These are phyloP conservation scores for Rhingia rostrata DNA, from an alignment of 2,888 invertebrate species.

Conservation along the genomic window DNA sequence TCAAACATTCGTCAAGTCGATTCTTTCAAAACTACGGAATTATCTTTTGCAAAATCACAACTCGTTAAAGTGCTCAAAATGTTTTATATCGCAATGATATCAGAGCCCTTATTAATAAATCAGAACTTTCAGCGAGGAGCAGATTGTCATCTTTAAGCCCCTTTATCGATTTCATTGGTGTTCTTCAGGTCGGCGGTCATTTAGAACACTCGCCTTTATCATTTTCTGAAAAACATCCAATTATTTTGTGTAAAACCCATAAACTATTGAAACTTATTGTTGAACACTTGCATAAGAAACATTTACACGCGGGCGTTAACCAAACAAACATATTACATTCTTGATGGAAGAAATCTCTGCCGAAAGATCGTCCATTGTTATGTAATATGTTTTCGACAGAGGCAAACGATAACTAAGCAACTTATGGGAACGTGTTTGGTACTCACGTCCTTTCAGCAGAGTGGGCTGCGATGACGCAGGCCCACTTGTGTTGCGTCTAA, in stretches of 20 bases:
- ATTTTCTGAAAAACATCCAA: neutral
- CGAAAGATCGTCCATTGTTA: constrained; percentile 2
- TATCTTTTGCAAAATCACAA: no score
- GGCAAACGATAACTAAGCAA: constrained; percentile 6
- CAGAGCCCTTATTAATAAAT: no score
- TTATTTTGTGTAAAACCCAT: neutral
- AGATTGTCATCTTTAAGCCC: no score
- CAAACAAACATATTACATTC: neutral
- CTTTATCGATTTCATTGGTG: no score
- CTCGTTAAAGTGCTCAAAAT: no score
- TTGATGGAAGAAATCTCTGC: neutral
- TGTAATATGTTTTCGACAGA: constrained; percentile 18
- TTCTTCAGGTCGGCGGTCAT: constrained; percentile 20
- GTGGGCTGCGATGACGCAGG: constrained; percentile 13
- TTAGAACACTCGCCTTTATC: neutral
- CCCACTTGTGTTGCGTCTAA: neutral
- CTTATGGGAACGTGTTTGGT: constrained; percentile 26
- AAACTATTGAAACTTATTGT: neutral
- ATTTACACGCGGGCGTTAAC: neutral
- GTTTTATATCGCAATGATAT: no score
- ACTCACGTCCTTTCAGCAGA: constrained; percentile 14
- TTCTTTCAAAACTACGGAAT: no score
- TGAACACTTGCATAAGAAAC: no score
- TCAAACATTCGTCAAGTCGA: no score
- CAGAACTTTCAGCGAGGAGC: no score